Conservation (phyloP, 2,113 vertebrate species). For the Danionella cerebrum region DNA sequence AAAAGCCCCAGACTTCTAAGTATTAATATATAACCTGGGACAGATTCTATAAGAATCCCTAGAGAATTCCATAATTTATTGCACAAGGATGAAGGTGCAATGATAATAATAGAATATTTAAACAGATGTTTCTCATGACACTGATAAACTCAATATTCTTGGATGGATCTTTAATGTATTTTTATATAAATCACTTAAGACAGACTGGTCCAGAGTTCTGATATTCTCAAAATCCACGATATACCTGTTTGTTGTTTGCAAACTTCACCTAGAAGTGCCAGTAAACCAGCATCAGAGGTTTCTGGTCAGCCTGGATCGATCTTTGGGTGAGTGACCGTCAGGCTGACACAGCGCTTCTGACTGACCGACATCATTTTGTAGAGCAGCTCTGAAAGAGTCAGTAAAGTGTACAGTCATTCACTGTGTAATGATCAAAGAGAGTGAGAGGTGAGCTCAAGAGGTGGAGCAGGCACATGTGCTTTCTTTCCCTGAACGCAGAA, state of each 20-base stretch:
- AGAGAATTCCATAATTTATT: no score
- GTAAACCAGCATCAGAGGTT: conserved; percentile 20
- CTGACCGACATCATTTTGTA: conserved; percentile 27
- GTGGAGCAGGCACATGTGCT: not conserved
- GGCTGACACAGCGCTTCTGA: conserved; percentile 22
- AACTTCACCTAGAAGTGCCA: conserved; percentile 32
- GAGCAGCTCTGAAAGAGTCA: conserved; percentile 32
- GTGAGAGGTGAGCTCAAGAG: not conserved
- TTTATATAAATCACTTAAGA: no score
- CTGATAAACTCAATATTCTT: no score
- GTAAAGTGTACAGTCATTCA: conserved; percentile 22
- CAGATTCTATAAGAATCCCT: no score
- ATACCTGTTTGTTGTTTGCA: conserved; percentile 39
- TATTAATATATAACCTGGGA: no score
- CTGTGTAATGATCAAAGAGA: not conserved
- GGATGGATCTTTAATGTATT: no score
- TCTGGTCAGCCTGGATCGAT: conserved; percentile 26
- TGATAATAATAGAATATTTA: no score
- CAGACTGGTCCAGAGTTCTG: no score
- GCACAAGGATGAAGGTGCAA: no score
- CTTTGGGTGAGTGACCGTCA: conserved; percentile 30
- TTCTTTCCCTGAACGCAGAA: not conserved
- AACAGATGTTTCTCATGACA: no score
- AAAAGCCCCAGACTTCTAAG: no score
- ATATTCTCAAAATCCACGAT: no score